A percentile compares a stretch with the other conserved stretches of the same genome.
Conservation (phyloP, 2,113 vertebrate species). For the Plecotus auritus region DNA sequence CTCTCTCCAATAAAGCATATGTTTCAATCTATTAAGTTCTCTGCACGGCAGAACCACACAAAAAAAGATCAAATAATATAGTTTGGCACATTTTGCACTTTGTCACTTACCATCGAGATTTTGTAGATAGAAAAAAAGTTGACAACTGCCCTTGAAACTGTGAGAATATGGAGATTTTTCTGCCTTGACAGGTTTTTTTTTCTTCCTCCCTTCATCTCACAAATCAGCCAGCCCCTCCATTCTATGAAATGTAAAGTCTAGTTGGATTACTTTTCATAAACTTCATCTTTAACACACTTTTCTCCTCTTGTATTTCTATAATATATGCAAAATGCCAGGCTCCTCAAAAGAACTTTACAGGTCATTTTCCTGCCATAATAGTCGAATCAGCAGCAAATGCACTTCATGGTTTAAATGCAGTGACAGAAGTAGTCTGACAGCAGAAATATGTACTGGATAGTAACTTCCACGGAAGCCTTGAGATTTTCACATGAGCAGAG, state of each 20-base stretch:
- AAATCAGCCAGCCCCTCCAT: conserved; percentile 68
- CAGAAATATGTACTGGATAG: conserved; percentile 64
- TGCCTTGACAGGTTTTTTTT: conserved; percentile 65
- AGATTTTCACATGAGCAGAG: conserved; percentile 68
- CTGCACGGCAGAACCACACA: conserved; percentile 21
- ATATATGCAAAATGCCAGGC: conserved; percentile 77
- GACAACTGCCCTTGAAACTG: conserved; percentile 70
- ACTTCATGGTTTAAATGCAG: conserved; percentile 73
- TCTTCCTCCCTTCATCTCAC: conserved; percentile 42
- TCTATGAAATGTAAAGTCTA: conserved; percentile 66
- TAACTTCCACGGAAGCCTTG: conserved; percentile 63
- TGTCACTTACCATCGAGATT: conserved; percentile 51
- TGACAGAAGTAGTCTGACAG: conserved; percentile 64
- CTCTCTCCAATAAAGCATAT: conserved; percentile 42
- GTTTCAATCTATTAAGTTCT: conserved; percentile 56
- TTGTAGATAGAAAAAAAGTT: conserved; percentile 51
- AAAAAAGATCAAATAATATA: conserved; percentile 51
- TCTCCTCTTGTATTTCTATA: conserved; percentile 70
- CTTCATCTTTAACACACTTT: conserved; percentile 75
- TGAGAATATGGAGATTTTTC: conserved; percentile 56
- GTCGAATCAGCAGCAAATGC: conserved; percentile 74
- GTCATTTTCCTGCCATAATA: conserved; percentile 79
- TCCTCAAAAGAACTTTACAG: conserved; percentile 77
- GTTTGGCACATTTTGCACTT: conserved; percentile 61
- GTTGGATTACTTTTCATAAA: conserved; percentile 73